Percentiles rank a stretch among this genome's conserved stretches.
phyloP scores from a whole-genome alignment of 1,140 invertebrate species.

The Penaeus chinensis region DNA sequence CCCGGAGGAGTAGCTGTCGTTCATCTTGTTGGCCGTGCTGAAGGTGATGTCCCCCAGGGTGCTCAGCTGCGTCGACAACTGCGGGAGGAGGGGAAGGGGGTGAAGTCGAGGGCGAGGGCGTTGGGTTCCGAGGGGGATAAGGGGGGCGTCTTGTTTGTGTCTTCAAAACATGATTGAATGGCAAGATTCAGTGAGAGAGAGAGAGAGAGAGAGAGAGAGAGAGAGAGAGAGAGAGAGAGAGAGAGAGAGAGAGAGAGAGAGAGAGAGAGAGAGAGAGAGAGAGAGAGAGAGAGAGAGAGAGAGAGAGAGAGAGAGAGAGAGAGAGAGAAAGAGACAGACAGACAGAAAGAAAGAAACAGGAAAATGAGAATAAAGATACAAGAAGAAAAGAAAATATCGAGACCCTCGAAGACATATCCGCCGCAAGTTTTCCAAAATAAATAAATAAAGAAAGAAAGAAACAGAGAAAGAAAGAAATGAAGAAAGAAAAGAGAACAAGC shows the following conservation, averaged over 20 bases:
- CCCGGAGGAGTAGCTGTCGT: constrained; percentile 61
- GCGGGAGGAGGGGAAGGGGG: constrained; percentile 65
- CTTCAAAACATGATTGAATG: too few species aligned
- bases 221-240: too few species aligned
- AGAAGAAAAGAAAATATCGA: neutral
- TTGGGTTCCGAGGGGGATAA: too few species aligned
- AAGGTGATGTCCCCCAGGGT: constrained; percentile 90
- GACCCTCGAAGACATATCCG: too few species aligned
- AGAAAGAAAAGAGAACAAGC: neutral
- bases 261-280: too few species aligned
- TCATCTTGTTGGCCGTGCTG: constrained; percentile 72
- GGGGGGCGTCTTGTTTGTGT: too few species aligned
- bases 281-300: too few species aligned
- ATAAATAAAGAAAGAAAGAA: neutral
- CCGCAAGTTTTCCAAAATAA: too few species aligned
- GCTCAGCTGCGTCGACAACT: constrained; percentile 84
- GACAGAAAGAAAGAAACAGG: neutral
- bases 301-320: too few species aligned
- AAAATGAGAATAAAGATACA: neutral
- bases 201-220: too few species aligned
- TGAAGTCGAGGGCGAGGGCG: neutral
- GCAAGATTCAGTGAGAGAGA: too few species aligned
- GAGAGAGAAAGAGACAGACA: neutral
- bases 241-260: too few species aligned
- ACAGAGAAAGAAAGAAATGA: neutral